Evolutionary conservation across 2,113 vertebrate genomes (phyloP), one percentile per base, ranked within the genome.

Genomic region (Channa maculata): DNA sequence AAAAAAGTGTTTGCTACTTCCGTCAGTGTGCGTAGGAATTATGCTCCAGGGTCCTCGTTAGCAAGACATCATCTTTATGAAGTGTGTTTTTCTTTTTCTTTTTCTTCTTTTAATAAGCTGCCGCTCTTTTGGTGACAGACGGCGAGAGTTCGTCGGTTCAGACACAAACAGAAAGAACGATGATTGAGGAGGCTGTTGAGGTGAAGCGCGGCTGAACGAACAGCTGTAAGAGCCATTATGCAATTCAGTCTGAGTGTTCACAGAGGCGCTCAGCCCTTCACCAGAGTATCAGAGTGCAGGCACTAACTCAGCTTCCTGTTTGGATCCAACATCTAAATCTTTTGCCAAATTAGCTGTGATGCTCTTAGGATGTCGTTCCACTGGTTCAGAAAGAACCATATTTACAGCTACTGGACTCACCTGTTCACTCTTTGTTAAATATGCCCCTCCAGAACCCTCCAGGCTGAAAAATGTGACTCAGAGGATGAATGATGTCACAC

Each of bases 1-100:
- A 24, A 24, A 38, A 55, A 43, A 3, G 0, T 4, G 8, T 43
- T 46, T 57, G 8, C 53, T 63, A 36, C 74, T 74, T 46, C 10
- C 0, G 45, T 57, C 51, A 36, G 46, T 2, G 24, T 43, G 13
- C 6, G 15, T 0, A 58, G 48, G 53, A 77, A 9, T 2, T 9
- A 5, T 1, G 57, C 79, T 82, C 52, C 36, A 6, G 62, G 62
- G 55, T 34, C 3, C 4, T 78, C 49, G 65, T 86, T 75, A 78
- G 65, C 50, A 53, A 51, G 62, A 13, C 54, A 43, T 36, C 15
- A 2, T 24, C 57, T 80, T 72, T 34, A 33, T 54, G 34, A 67
- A 12, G 15, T 48, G 44, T 6, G 24, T 24, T 24, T 24, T 24
- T 1, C 24, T 24, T 24, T 62, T 15, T 14, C n/a, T 24, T 54